A percentile compares a stretch with the other conserved stretches of the same genome.
phyloP scores from a whole-genome alignment of 2,888 invertebrate genomes.

The Lepidochrysops patricia region DNA sequence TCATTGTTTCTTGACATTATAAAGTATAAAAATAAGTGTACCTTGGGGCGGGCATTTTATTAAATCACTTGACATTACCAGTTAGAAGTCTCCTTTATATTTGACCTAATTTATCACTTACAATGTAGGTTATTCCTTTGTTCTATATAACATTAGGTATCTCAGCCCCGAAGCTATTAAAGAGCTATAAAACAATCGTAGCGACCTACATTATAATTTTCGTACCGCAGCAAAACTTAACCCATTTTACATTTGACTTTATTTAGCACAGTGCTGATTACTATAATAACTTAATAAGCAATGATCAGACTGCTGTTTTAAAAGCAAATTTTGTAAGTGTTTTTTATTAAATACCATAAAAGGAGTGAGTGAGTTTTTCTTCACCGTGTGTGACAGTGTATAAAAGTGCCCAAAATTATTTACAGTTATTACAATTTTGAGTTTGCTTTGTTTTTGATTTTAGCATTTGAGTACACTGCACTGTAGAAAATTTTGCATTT shows the following conservation, averaged over 20 bases:
- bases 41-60: too few species aligned
- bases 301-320: not conserved
- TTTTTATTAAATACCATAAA: too few species aligned
- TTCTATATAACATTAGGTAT: constrained; percentile 3
- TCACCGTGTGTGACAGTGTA: too few species aligned
- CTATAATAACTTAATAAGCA: not conserved
- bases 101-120: constrained; percentile 17
- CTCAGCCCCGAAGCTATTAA: constrained; percentile 3
- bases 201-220: constrained; percentile 10
- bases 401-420: too few species aligned
- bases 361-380: too few species aligned
- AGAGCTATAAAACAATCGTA: constrained; percentile 3
- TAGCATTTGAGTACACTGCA: not conserved
- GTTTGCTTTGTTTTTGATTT: not conserved
- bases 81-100: not conserved
- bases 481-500: not conserved
- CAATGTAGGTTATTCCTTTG: constrained; percentile 15
- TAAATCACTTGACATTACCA: not conserved
- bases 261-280: not conserved
- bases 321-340: too few species aligned
- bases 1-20: too few species aligned
- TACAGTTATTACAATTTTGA: not conserved
- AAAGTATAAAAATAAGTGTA: too few species aligned
- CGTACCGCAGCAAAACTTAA: not conserved
- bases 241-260: not conserved